Percentiles rank a stretch among this genome's conserved stretches.
Evolutionary conservation across 2,888 invertebrate genomes (phyloP).

Genomic region (Pyrrhosoma nymphula): DNA sequence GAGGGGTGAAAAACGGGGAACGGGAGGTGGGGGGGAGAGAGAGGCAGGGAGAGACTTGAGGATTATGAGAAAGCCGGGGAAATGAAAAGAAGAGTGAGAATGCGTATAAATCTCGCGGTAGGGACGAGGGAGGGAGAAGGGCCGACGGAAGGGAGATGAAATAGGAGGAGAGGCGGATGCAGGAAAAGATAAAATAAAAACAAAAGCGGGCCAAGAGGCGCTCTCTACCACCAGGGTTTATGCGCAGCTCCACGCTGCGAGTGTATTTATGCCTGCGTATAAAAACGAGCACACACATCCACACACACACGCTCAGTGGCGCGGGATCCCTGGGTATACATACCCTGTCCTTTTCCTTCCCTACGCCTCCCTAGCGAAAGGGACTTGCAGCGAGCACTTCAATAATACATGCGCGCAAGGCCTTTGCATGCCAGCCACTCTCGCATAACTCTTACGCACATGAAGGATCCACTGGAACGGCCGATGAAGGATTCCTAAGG

Average conservation of each 20-base stretch:
- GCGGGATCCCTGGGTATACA: neutral
- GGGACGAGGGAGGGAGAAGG: neutral
- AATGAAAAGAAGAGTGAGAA: slow-evolving; percentile 31
- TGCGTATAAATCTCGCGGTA: slow-evolving; percentile 1
- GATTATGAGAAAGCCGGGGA: slow-evolving; percentile 20
- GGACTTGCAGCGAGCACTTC: neutral
- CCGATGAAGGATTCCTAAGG: neutral
- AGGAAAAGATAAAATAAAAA: slow-evolving; percentile 25
- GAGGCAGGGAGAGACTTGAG: neutral
- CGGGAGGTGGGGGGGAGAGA: neutral
- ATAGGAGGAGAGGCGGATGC: slow-evolving; percentile 2
- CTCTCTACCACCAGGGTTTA: neutral
- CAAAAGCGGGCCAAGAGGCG: slow-evolving; percentile 17
- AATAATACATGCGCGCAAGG: neutral
- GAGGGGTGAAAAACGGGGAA: neutral
- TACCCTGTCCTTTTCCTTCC: neutral
- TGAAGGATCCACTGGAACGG: neutral
- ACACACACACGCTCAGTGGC: neutral
- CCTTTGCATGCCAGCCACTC: neutral
- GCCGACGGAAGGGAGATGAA: slow-evolving; percentile 6
- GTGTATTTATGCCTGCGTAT: slow-evolving; percentile 27
- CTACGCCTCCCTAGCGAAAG: too few relatives aligned
- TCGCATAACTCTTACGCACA: neutral
- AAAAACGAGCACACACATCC: neutral
- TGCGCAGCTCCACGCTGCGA: neutral